These are phyloP conservation scores for Maconellicoccus hirsutus DNA, from an alignment of 1,140 invertebrate genomes.

Conservation along the genomic window DNA sequence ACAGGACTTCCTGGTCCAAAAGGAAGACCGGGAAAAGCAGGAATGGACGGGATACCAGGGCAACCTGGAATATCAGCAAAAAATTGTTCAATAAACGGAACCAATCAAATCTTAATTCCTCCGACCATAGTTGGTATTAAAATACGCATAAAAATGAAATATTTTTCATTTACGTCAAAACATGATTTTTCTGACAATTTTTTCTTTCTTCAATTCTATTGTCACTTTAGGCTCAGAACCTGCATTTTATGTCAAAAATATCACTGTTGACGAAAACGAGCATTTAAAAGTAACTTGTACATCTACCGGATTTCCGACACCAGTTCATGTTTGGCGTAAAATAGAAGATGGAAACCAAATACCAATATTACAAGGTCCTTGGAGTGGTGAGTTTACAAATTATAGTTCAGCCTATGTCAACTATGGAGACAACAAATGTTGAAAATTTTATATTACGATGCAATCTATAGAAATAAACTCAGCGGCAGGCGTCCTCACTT, in stretches of 20 bases:
- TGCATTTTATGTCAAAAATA: slow-evolving; percentile 23
- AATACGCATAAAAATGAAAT: not conserved
- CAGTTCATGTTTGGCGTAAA: slow-evolving; percentile 62
- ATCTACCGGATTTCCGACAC: slow-evolving; percentile 58
- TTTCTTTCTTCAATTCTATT: not conserved
- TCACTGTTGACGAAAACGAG: slow-evolving; percentile 56
- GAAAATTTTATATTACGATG: not conserved
- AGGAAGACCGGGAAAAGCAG: slow-evolving; percentile 53
- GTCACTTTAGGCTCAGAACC: not conserved
- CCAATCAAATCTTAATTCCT: slow-evolving; percentile 58
- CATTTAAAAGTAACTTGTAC: slow-evolving; percentile 62
- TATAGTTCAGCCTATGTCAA: not conserved
- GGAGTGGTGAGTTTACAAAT: slow-evolving; percentile 48
- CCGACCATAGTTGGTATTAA: slow-evolving; percentile 55
- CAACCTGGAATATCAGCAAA: slow-evolving; percentile 59
- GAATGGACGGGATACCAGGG: slow-evolving; percentile 45
- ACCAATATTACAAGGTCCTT: slow-evolving; percentile 47
- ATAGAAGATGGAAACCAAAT: slow-evolving; percentile 42
- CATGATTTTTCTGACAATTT: not conserved
- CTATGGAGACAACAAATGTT: too few species aligned
- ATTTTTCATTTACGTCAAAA: not conserved
- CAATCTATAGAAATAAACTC: slow-evolving; percentile 39
- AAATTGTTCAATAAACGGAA: slow-evolving; percentile 49
- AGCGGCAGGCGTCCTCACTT: slow-evolving; percentile 58
- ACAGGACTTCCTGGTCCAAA: slow-evolving; percentile 53